Conservation (phyloP, 1,140 invertebrate species). For the Trichonephila clavipes region DNA sequence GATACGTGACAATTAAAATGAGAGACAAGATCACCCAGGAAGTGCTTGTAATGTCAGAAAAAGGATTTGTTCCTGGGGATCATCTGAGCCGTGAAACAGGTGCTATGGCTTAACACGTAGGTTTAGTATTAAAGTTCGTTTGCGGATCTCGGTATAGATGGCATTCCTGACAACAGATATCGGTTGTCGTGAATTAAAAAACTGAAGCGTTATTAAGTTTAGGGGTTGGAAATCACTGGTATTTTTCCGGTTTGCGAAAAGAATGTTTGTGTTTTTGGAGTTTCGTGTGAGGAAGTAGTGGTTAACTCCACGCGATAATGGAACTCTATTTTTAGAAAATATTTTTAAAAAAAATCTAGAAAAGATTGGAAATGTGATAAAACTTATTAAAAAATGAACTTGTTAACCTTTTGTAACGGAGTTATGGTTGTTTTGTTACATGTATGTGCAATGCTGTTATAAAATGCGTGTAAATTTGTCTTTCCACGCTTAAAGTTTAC, state of each 20-base stretch:
- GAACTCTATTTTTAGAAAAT: neutral
- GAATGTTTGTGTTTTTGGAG: neutral
- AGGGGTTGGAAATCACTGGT: neutral
- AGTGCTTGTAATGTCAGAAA: neutral
- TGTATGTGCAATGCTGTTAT: too few species aligned
- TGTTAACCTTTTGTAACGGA: too few species aligned
- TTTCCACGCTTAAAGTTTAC: too few species aligned
- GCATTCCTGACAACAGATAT: neutral
- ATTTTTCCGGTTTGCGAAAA: neutral
- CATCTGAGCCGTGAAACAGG: constrained; percentile 12
- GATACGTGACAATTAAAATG: constrained; percentile 43
- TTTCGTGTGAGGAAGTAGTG: neutral
- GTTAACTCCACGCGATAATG: neutral
- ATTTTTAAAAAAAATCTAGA: neutral
- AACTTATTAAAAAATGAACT: too few species aligned
- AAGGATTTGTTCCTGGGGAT: neutral
- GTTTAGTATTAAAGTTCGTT: constrained; percentile 1
- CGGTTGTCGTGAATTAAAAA: neutral
- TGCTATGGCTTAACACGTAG: neutral
- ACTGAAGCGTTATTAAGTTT: neutral
- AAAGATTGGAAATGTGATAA: too few species aligned
- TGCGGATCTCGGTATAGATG: neutral
- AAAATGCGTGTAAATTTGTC: too few species aligned
- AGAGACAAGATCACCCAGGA: constrained; percentile 29
- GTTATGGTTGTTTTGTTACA: too few species aligned